These are phyloP conservation scores for Galeopsomyia nigrocyanea DNA, from an alignment of 2,888 invertebrate species.

Conservation along the genomic window DNA sequence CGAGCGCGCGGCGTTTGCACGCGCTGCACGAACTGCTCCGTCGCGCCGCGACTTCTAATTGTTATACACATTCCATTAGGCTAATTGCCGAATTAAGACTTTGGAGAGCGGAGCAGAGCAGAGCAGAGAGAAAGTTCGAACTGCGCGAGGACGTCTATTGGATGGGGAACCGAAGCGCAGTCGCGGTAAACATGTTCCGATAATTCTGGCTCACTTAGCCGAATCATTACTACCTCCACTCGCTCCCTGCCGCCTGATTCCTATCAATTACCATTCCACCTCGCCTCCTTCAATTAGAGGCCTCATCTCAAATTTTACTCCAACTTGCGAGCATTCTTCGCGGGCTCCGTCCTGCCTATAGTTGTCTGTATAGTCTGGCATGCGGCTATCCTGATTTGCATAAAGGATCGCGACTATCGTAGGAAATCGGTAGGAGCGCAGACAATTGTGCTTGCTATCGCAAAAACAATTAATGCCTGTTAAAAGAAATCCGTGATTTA, in stretches of 20 bases:
- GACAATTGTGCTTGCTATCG: constrained; percentile 63
- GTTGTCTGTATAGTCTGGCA: too few relatives aligned
- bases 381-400: too few relatives aligned
- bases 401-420: constrained; percentile 16
- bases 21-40: constrained; percentile 45
- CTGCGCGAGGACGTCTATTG: constrained; percentile 23
- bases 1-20: constrained; percentile 40
- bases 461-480: constrained; percentile 69
- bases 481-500: constrained; percentile 69
- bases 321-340: too few relatives aligned
- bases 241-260: not conserved
- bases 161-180: constrained; percentile 40
- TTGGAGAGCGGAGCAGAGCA: constrained; percentile 10
- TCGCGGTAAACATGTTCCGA: constrained; percentile 46
- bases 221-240: constrained; percentile 31
- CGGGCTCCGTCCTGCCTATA: too few relatives aligned
- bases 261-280: constrained; percentile 6
- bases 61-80: constrained; percentile 70
- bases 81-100: constrained; percentile 68
- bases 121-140: constrained; percentile 44
- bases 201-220: constrained; percentile 39
- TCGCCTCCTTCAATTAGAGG: not conserved
- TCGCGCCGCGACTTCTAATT: constrained; percentile 62
- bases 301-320: too few relatives aligned
- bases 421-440: constrained; percentile 38